Evolutionary conservation across 2,797 vertebrate species (phyloP).

Genomic region (Serranus cabrilla): DNA sequence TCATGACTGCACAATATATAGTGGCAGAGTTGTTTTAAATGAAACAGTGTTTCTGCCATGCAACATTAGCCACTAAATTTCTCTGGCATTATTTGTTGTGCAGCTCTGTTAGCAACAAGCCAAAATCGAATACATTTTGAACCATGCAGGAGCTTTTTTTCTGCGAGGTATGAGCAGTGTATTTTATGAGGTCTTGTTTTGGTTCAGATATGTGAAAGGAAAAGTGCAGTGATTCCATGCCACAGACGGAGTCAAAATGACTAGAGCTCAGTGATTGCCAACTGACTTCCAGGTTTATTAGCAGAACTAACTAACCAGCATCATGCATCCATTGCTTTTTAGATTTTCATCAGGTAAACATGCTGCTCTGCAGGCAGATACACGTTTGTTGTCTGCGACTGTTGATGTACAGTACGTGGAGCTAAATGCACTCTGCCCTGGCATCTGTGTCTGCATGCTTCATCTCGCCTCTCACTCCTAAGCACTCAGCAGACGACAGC

Average conservation of each 20-base stretch:
- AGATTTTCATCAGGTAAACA: constrained; percentile 28
- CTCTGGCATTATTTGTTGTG: constrained; percentile 14
- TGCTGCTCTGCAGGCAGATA: constrained; percentile 7
- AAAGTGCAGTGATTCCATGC: not conserved
- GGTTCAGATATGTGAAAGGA: constrained; percentile 33
- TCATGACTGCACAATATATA: constrained; percentile 46
- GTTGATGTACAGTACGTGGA: constrained; percentile 9
- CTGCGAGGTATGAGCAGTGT: constrained; percentile 25
- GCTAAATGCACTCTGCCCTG: constrained; percentile 33
- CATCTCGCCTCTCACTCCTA: constrained; percentile 14
- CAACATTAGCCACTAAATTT: constrained; percentile 50
- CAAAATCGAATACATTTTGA: constrained; percentile 32
- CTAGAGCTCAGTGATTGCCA: not conserved
- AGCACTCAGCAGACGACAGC: constrained; percentile 32
- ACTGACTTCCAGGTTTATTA: too few relatives aligned
- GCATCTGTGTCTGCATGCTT: constrained; percentile 44
- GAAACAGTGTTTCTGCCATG: constrained; percentile 33
- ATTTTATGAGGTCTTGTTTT: constrained; percentile 15
- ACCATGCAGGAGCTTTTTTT: constrained; percentile 20
- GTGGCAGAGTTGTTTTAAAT: constrained; percentile 55
- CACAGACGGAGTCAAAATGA: constrained; percentile 32
- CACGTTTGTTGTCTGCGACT: constrained; percentile 19
- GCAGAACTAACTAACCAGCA: too few relatives aligned
- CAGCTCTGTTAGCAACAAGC: constrained; percentile 19
- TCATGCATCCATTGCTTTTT: not conserved